phyloP scores from a whole-genome alignment of 1,140 invertebrate species.

The Eciton burchellii region DNA sequence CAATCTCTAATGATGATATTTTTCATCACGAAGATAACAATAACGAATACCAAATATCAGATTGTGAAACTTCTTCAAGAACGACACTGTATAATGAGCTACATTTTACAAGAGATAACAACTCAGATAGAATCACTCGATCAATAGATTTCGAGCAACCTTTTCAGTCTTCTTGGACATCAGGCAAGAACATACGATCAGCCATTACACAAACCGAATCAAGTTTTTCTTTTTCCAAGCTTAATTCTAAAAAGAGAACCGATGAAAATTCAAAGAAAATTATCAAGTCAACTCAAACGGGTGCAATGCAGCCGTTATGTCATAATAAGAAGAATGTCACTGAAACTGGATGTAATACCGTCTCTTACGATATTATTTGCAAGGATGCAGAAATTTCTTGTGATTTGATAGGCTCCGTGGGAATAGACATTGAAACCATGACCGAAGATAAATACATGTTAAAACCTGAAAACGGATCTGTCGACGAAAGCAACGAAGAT shows the following conservation, averaged over 20 bases:
- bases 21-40: neutral
- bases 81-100: neutral
- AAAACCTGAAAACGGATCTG: neutral
- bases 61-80: neutral
- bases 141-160: neutral
- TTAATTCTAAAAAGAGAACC: neutral
- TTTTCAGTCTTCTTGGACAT: neutral
- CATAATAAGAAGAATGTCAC: neutral
- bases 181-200: no score
- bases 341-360: slow-evolving; percentile 31
- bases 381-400: neutral
- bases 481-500: neutral
- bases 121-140: neutral
- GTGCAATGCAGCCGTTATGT: neutral
- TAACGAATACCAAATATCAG: neutral
- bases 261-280: neutral
- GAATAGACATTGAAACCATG: neutral
- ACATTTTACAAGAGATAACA: neutral
- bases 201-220: slow-evolving; percentile 10
- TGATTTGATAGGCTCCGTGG: neutral
- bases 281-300: neutral
- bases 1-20: neutral
- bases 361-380: neutral
- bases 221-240: neutral
- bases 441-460: neutral